Evolutionary conservation across 2,113 vertebrate species (phyloP).

Genomic region (Brachirus orientalis): DNA sequence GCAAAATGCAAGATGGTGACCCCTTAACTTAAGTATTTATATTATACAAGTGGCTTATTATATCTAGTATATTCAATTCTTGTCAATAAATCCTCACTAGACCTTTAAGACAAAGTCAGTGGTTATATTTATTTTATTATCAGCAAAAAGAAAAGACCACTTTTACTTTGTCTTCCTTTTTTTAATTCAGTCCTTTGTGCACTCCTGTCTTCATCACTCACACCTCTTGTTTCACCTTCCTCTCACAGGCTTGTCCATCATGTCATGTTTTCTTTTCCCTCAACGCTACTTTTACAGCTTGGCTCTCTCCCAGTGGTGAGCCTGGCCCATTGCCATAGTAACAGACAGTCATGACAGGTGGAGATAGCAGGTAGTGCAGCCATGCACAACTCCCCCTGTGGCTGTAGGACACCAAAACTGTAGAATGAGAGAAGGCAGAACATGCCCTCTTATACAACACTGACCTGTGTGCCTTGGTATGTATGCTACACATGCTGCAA

Average conservation of each 20-base stretch:
- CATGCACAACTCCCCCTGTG: constrained; percentile 71
- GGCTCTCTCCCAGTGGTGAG: constrained; percentile 41
- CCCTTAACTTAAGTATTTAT: no score
- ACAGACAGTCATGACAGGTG: constrained; percentile 84
- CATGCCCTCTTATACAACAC: constrained; percentile 27
- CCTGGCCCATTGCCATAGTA: constrained; percentile 82
- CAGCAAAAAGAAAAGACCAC: constrained; percentile 3
- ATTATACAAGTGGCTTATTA: no score
- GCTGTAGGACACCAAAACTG: constrained; percentile 61
- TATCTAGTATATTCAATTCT: no score
- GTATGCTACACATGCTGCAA: constrained; percentile 37
- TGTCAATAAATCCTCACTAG: no score
- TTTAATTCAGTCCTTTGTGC: background rate
- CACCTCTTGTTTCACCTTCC: constrained; percentile 19
- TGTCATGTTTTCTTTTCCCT: constrained; percentile 11
- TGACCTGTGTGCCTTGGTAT: constrained; percentile 22
- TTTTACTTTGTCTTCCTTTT: background rate
- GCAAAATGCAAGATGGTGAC: no score
- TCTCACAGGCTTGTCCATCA: constrained; percentile 41
- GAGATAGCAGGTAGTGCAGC: constrained; percentile 74
- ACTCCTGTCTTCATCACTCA: constrained; percentile 30
- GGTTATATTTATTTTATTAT: no score
- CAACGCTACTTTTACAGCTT: constrained; percentile 17
- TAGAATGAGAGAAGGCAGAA: constrained; percentile 65
- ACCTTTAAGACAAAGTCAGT: no score